These are phyloP conservation scores for Lordiphosa andalusiaca DNA, from an alignment of 2,888 invertebrate genomes.

Conservation along the genomic window DNA sequence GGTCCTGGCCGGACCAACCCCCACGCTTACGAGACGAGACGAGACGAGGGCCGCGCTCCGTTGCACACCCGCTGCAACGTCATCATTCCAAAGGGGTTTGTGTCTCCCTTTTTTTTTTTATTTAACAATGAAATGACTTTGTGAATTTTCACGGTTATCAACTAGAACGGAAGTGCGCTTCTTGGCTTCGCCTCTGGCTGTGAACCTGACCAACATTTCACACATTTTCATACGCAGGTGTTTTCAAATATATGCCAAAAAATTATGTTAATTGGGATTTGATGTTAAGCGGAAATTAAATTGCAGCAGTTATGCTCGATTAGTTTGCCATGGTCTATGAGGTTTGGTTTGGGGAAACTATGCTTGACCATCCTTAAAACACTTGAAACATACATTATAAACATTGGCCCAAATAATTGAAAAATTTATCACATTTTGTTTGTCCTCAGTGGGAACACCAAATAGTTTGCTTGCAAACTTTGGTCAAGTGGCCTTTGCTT, in stretches of 20 bases:
- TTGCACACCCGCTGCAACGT: slow-evolving; percentile 29
- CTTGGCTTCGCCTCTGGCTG: slow-evolving; percentile 30
- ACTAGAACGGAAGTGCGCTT: slow-evolving; percentile 61
- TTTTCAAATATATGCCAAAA: slow-evolving; percentile 30
- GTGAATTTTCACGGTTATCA: slow-evolving; percentile 32
- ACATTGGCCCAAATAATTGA: too few species aligned
- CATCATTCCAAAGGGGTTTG: slow-evolving; percentile 23
- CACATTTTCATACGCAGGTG: slow-evolving; percentile 56
- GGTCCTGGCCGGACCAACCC: slow-evolving; percentile 23
- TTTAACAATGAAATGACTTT: slow-evolving; percentile 14
- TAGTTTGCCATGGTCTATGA: slow-evolving; percentile 4
- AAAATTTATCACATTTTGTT: too few species aligned
- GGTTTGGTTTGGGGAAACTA: neutral
- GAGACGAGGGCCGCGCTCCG: slow-evolving; percentile 42
- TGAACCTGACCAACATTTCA: slow-evolving; percentile 52
- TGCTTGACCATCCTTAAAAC: neutral
- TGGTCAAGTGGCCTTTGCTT: too few species aligned
- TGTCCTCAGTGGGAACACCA: too few species aligned
- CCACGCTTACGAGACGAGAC: slow-evolving; percentile 21
- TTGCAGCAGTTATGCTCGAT: slow-evolving; percentile 19
- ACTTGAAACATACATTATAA: too few species aligned
- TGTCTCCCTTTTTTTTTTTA: neutral
- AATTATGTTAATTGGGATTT: slow-evolving; percentile 44
- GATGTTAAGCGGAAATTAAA: slow-evolving; percentile 42
- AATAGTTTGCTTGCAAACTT: too few species aligned